phyloP scores from a whole-genome alignment of 2,888 invertebrate genomes.

The Caenorhabditis plicata region DNA sequence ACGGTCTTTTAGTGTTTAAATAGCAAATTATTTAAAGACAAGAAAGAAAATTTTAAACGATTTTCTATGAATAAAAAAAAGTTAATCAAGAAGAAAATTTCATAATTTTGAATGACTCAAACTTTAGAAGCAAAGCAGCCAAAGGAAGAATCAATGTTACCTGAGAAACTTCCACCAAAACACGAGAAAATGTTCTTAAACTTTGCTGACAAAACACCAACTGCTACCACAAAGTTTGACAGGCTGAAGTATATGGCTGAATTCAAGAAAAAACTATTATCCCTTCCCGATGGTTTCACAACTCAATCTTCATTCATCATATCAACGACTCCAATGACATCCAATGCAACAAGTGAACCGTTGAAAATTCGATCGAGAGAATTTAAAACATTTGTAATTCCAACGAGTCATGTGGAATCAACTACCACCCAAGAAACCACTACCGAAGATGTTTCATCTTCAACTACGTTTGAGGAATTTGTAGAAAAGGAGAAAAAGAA shows the following conservation, averaged over 20 bases:
- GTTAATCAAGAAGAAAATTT: background rate
- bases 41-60: too few relatives aligned
- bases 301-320: conserved; percentile 5
- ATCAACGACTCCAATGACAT: background rate
- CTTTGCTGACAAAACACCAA: conserved; percentile 18
- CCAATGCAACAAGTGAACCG: background rate
- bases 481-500: conserved; percentile 25
- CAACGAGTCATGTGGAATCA: conserved; percentile 1
- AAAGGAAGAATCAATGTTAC: conserved; percentile 14
- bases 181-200: conserved; percentile 18
- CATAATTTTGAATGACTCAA: background rate
- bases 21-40: too few relatives aligned
- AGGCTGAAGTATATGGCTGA: conserved; percentile 40
- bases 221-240: conserved; percentile 34
- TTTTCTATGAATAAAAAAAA: too few relatives aligned
- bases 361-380: too few relatives aligned
- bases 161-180: conserved; percentile 21
- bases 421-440: background rate
- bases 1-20: too few relatives aligned
- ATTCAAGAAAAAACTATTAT: conserved; percentile 24
- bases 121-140: conserved; percentile 26
- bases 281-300: conserved; percentile 18
- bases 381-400: background rate
- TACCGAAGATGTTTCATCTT: background rate
- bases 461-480: conserved; percentile 14